Evolutionary conservation across 2,113 vertebrate genomes (phyloP).

Genomic region (Synchiropus splendidus): DNA sequence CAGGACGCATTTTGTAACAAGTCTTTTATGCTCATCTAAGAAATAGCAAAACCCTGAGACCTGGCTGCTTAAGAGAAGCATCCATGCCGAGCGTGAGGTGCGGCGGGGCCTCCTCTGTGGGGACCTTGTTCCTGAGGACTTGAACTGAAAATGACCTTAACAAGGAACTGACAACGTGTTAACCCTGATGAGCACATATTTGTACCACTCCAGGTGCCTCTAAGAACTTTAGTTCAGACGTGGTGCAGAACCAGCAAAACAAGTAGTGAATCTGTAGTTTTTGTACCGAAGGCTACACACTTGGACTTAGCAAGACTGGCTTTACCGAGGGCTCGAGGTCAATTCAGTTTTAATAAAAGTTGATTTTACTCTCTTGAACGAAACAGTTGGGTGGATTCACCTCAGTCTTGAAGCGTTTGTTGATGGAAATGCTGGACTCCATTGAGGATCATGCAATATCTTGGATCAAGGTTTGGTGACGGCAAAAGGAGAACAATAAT

Average conservation of each 20-base stretch:
- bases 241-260: constrained; percentile 65
- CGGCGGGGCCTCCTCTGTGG: constrained; percentile 11
- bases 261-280: constrained; percentile 56
- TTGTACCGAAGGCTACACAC: constrained; percentile 50
- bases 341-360: constrained; percentile 26
- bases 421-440: constrained; percentile 46
- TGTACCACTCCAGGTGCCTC: constrained; percentile 65
- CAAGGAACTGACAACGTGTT: constrained; percentile 55
- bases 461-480: constrained; percentile 45
- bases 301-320: constrained; percentile 40
- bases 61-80: constrained; percentile 18
- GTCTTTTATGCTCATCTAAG: constrained; percentile 13
- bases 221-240: constrained; percentile 57
- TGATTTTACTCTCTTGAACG: too few relatives aligned
- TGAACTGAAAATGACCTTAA: constrained; percentile 49
- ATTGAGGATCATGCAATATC: constrained; percentile 54
- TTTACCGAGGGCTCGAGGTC: constrained; percentile 35
- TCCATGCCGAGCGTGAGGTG: too few relatives aligned
- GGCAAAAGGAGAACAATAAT: constrained; percentile 29
- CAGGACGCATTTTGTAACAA: constrained; percentile 27
- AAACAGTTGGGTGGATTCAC: too few relatives aligned
- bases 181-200: constrained; percentile 66
- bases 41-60: constrained; percentile 17
- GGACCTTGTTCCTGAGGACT: constrained; percentile 49
- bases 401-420: constrained; percentile 26